These are phyloP conservation scores for Axea sp. DNA, from an alignment of 2,888 invertebrate species.

Conservation along the genomic window DNA sequence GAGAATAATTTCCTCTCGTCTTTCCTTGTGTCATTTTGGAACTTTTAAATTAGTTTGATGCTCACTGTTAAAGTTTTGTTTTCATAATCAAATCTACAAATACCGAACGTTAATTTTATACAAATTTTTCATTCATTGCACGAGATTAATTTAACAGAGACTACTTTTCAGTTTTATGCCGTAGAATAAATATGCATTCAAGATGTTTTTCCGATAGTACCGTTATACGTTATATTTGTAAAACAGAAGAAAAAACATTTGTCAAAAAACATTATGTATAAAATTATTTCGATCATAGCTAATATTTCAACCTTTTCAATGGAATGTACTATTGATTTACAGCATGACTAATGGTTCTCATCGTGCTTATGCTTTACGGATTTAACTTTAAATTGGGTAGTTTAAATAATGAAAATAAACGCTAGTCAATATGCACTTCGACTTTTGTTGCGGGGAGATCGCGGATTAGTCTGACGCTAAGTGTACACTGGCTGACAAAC, in stretches of 20 bases:
- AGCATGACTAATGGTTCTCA: slow-evolving; percentile 33
- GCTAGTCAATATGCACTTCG: slow-evolving; percentile 16
- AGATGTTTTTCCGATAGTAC: too few species aligned
- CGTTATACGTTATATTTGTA: too few species aligned
- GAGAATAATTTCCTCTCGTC: slow-evolving; percentile 32
- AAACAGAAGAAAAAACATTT: too few species aligned
- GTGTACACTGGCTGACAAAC: slow-evolving; percentile 55
- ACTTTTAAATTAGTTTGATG: slow-evolving; percentile 43
- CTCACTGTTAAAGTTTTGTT: slow-evolving; percentile 31
- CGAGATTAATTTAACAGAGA: too few species aligned
- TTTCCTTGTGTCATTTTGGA: slow-evolving; percentile 39
- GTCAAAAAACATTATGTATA: neutral
- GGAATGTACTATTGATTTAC: slow-evolving; percentile 29
- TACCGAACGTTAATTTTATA: slow-evolving; percentile 8
- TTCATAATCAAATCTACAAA: slow-evolving; percentile 18
- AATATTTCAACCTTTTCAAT: slow-evolving; percentile 13
- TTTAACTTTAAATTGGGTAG: slow-evolving; percentile 35
- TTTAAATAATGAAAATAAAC: slow-evolving; percentile 48
- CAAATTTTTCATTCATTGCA: neutral
- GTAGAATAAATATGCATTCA: too few species aligned
- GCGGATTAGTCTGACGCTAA: slow-evolving; percentile 50
- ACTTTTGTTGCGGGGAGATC: slow-evolving; percentile 35
- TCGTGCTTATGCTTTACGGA: slow-evolving; percentile 7
- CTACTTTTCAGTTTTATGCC: too few species aligned
- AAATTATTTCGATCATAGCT: slow-evolving; percentile 5